Evolutionary conservation across 2,888 invertebrate species (phyloP).

Genomic region (Elegia similella): DNA sequence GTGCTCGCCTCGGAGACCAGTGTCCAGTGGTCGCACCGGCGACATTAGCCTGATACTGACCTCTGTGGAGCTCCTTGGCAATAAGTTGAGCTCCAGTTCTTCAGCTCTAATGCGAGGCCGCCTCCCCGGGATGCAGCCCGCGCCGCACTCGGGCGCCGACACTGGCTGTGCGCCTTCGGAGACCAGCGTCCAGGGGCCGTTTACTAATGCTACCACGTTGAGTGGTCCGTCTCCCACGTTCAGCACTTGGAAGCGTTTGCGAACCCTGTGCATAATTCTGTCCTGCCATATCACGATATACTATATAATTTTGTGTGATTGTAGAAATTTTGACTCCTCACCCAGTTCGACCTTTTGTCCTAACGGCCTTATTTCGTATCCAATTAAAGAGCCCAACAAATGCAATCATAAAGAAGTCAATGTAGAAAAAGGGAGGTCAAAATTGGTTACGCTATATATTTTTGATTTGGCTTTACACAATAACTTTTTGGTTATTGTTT

Average conservation of each 20-base stretch:
- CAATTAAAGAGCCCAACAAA: no score
- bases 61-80: slow-evolving; percentile 43
- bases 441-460: no score
- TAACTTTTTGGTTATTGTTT: no score
- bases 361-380: no score
- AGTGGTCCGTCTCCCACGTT: slow-evolving; percentile 50
- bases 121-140: slow-evolving; percentile 17
- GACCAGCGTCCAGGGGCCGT: slow-evolving; percentile 45
- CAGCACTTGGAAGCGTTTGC: slow-evolving; percentile 45
- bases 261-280: slow-evolving; percentile 39
- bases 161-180: slow-evolving; percentile 3
- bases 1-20: no score
- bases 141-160: slow-evolving; percentile 20
- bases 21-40: no score
- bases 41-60: slow-evolving; percentile 23
- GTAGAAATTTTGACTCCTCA: not conserved
- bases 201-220: slow-evolving; percentile 29
- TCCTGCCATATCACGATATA: no score
- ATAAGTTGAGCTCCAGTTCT: slow-evolving; percentile 29
- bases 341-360: no score
- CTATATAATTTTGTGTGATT: not conserved
- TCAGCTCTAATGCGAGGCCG: not conserved
- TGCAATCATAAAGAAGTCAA: no score
- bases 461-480: no score
- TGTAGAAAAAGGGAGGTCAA: no score